Evolutionary conservation across 2,113 vertebrate species (phyloP), one percentile per base, ranked within the genome.

Genomic region (Capricornis sumatraensis): DNA sequence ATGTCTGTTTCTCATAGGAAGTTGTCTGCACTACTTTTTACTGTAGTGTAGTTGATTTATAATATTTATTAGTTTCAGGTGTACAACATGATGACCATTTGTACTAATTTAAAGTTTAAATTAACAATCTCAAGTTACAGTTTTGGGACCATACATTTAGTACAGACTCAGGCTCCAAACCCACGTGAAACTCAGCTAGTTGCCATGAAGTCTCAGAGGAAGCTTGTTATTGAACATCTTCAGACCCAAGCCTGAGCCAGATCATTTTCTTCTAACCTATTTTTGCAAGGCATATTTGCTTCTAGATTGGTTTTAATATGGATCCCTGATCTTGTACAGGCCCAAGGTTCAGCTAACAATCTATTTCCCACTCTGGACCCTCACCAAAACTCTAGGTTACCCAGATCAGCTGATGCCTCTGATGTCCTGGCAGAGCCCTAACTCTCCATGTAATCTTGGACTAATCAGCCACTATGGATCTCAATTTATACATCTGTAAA

Each of bases 171-270:
- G 79, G 33, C 23, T 19, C 17, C 8, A 83, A 30, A 58, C 21
- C 28, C 86, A 84, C 43, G 16, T 62, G 86, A 88, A 97, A 86
- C 43, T 33, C 60, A 43, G 7, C 55, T 47, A 58, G 36, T 83
- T 50, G 21, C 53, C 43, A 30, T 81, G 53, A 95, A 71, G 10
- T 92, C 40, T 92, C 74, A 62, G 13, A 19, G 16, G 52, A 87
- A 30, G 8, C 55, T 94, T 92, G 6, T 90, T 93, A 79, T 81
- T 93, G 88, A 96, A 82, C 16, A 97, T 86, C 40, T 58, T 94
- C 43, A 62, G 85, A 90, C 12, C 16, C 60, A 96, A 93, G 16
- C 10, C 45, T 82, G 17, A 93, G 71, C 60, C 36, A 78, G 16
- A 74, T 84, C 3, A 71, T 87, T 95, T 97, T 96, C 53, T 95